Conservation (phyloP, 2,888 invertebrate species). For the Tipula unca region DNA sequence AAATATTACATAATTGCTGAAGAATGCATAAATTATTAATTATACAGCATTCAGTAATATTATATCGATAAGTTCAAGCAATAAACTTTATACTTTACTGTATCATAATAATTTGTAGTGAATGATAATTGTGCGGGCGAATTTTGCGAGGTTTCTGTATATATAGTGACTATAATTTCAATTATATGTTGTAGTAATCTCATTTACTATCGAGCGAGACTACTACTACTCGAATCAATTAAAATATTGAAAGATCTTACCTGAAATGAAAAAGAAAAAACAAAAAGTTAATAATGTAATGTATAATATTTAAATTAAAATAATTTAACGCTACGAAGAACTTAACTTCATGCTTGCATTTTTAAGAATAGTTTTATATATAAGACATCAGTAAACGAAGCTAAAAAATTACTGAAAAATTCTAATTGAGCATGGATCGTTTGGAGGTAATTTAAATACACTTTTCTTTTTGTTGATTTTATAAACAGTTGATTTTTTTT, state of each 20-base stretch:
- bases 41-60: not conserved
- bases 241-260: not conserved
- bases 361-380: not conserved
- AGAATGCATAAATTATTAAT: slow-evolving; percentile 1
- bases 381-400: not conserved
- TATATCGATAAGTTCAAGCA: not conserved
- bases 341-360: not conserved
- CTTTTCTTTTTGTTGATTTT: too few relatives aligned
- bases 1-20: not conserved
- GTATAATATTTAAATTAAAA: not conserved
- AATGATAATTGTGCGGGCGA: too few relatives aligned
- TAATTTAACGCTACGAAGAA: not conserved
- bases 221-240: not conserved
- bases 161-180: too few relatives aligned
- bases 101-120: not conserved
- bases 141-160: too few relatives aligned
- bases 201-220: not conserved
- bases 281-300: not conserved
- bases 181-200: not conserved
- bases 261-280: not conserved
- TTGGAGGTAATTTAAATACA: too few relatives aligned
- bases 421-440: not conserved
- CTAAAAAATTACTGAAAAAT: not conserved
- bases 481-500: too few relatives aligned
- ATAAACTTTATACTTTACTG: not conserved